phyloP scores from a whole-genome alignment of 2,113 vertebrate genomes.

The Danio rerio region DNA sequence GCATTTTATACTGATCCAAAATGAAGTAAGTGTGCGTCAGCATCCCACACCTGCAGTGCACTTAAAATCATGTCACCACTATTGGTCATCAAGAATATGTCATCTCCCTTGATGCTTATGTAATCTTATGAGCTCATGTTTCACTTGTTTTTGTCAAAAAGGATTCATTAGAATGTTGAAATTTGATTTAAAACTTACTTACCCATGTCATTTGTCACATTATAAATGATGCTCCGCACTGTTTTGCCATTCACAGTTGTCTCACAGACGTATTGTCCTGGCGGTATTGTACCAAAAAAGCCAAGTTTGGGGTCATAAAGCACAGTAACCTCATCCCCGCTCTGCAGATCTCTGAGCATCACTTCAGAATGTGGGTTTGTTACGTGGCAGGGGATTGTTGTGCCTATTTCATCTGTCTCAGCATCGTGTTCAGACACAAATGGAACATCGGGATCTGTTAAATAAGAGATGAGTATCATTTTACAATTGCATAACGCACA shows the following conservation, averaged over 20 bases:
- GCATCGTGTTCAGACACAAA: conserved; percentile 82
- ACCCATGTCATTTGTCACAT: conserved; percentile 79
- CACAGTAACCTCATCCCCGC: conserved; percentile 65
- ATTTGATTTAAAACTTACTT: conserved; percentile 52
- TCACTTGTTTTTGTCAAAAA: neutral
- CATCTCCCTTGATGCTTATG: neutral
- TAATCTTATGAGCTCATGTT: neutral
- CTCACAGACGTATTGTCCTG: conserved; percentile 86
- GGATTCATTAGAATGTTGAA: neutral
- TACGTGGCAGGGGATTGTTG: conserved; percentile 85
- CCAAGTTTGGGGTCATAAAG: conserved; percentile 84
- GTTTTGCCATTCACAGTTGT: conserved; percentile 71
- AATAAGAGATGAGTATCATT: conserved; percentile 19
- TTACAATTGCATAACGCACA: neutral
- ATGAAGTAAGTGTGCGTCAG: neutral
- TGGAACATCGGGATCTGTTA: conserved; percentile 73
- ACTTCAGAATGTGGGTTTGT: conserved; percentile 82
- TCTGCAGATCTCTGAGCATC: conserved; percentile 74
- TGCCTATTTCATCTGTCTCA: conserved; percentile 63
- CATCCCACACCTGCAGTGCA: neutral
- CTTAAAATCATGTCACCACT: neutral
- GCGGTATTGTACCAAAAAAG: conserved; percentile 79
- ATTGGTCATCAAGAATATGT: neutral
- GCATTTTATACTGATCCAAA: neutral
- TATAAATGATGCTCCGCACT: conserved; percentile 79